Conservation (phyloP, 2,797 vertebrate genomes). For the Phrynocephalus forsythii region DNA sequence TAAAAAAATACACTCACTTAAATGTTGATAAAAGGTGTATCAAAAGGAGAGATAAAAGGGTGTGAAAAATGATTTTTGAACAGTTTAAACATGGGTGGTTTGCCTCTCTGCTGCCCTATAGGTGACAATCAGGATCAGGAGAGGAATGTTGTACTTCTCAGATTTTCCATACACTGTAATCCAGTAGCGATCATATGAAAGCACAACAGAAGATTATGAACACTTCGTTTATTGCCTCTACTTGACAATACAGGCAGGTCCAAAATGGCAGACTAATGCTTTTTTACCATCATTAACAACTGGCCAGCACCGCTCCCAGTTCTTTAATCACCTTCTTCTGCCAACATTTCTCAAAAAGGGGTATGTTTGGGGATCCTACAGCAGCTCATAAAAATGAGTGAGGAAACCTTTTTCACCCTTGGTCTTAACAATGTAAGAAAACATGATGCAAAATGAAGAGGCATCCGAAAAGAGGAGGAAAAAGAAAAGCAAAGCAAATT, state of each 20-base stretch:
- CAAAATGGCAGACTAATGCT: no score
- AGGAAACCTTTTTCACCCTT: no score
- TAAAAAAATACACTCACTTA: background rate
- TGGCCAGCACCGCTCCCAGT: no score
- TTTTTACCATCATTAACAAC: no score
- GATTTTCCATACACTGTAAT: background rate
- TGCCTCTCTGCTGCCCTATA: conserved; percentile 32
- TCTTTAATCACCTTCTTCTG: no score
- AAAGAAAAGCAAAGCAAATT: no score
- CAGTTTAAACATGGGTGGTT: background rate
- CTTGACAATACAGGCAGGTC: background rate
- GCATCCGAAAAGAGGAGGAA: no score
- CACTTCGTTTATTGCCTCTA: conserved; percentile 13
- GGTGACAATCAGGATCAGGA: conserved; percentile 20
- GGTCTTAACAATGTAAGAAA: no score
- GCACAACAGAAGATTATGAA: conserved; percentile 24
- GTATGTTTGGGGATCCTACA: no score
- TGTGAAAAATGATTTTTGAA: background rate
- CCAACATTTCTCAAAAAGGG: no score
- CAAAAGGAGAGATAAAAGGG: background rate
- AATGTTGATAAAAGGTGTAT: background rate
- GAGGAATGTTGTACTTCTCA: fast-evolving
- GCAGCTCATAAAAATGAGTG: no score
- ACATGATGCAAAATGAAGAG: no score
- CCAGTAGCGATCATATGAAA: conserved; percentile 11